A percentile compares a stretch with the other conserved stretches of the same genome.
Evolutionary conservation across 2,113 vertebrate species (phyloP).

Genomic region (Scytalopus superciliaris): DNA sequence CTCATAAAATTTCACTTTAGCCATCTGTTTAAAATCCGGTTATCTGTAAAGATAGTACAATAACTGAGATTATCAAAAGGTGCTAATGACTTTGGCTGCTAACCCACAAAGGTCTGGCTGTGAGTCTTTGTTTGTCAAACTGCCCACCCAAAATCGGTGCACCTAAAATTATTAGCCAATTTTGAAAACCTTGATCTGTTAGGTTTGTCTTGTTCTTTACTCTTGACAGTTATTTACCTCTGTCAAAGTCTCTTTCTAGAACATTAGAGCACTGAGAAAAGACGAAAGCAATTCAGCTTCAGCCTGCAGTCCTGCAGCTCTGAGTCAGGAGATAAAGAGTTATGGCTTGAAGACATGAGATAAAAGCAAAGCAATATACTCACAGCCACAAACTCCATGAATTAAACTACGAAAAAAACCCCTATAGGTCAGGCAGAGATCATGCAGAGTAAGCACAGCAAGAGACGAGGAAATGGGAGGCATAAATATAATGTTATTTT

Average conservation of each 20-base stretch:
- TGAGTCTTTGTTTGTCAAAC: not conserved
- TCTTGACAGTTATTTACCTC: constrained; percentile 2
- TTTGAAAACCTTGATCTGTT: not conserved
- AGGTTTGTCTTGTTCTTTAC: not conserved
- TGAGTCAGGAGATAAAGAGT: constrained; percentile 33
- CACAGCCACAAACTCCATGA: constrained; percentile 18
- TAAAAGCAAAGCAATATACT: constrained; percentile 53
- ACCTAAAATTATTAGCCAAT: not conserved
- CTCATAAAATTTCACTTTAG: not conserved
- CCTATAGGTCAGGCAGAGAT: constrained; percentile 49
- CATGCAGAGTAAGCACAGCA: constrained; percentile 50
- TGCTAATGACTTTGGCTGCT: not conserved
- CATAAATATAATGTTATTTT: constrained; percentile 35
- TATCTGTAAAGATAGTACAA: not conserved
- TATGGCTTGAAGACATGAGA: constrained; percentile 39
- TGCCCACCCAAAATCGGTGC: not conserved
- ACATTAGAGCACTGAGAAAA: not conserved
- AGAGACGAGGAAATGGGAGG: constrained; percentile 20
- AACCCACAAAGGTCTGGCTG: not conserved
- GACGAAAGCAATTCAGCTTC: constrained; percentile 31
- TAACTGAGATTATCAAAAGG: not conserved
- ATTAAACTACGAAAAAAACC: not conserved
- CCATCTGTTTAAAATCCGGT: not conserved
- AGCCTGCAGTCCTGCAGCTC: constrained; percentile 3
- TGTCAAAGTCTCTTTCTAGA: constrained; percentile 7